phyloP scores from a whole-genome alignment of 1,140 invertebrate genomes.

The Anoplophora glabripennis region DNA sequence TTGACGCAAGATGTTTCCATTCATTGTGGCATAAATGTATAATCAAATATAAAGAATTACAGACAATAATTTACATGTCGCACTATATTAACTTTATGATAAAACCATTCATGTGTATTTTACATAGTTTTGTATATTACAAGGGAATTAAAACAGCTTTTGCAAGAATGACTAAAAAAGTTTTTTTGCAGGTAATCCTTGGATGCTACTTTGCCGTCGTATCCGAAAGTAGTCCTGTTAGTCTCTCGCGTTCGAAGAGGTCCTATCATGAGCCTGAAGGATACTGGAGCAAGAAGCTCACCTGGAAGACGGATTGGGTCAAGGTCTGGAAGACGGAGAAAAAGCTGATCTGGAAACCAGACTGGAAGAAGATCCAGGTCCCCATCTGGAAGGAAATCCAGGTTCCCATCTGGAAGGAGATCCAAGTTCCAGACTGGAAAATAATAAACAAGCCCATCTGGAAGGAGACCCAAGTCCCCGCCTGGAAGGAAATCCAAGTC shows the following conservation, averaged over 20 bases:
- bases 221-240: constrained; percentile 50
- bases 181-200: constrained; percentile 49
- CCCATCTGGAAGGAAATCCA: constrained; percentile 65
- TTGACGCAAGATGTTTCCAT: too few relatives aligned
- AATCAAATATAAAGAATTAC: too few relatives aligned
- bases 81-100: too few relatives aligned
- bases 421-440: constrained; percentile 61
- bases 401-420: constrained; percentile 60
- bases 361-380: constrained; percentile 61
- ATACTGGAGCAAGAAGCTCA: constrained; percentile 61
- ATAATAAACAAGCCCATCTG: constrained; percentile 61
- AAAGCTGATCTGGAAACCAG: constrained; percentile 62
- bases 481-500: constrained; percentile 64
- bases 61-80: too few relatives aligned
- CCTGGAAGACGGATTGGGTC: constrained; percentile 64
- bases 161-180: too few relatives aligned
- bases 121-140: constrained; percentile 5
- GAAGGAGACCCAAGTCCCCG: constrained; percentile 63
- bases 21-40: too few relatives aligned
- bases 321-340: constrained; percentile 58
- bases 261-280: constrained; percentile 57
- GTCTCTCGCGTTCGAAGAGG: constrained; percentile 47
- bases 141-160: too few relatives aligned
- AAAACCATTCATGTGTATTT: neutral
- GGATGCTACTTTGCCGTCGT: constrained; percentile 47